Evolutionary conservation across 1,140 invertebrate genomes (phyloP), one percentile per base, ranked within the genome.

Genomic region (Scaptomyza montana): DNA sequence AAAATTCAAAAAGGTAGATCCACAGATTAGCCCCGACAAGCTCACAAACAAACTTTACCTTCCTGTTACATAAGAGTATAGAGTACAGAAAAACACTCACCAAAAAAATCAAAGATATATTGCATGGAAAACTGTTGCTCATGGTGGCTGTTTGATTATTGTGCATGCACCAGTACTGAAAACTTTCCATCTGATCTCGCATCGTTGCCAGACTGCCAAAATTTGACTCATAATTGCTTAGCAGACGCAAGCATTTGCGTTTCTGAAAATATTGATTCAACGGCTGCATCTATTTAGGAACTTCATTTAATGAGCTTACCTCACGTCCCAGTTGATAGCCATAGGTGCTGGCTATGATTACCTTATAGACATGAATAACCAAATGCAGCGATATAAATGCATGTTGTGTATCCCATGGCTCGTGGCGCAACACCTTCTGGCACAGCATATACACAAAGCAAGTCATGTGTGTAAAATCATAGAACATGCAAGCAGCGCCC

Each of bases 91-190:
- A 6, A 3, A 13, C 1, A n/a, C 41, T 60, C 60, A 90, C 89
- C 81, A 86, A 9, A 50, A 75, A 89, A 21, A 86, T 71, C 21
- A 89, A 36, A 6, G 59, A 68, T 13, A 80, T 33, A 72, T 77
- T 79, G 12, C 75, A 77, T 10, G 13, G 10, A 1, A 68, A 56
- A 8, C 28, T 77, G 13, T 25, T 75, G 12, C 89, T 85, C 19
- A 91, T 55, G 25, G 54, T 53, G 2, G 77, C 62, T 13, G 41
- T 33, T 4, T 80, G 72, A 2, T 64, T 73, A 13, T 91, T 89
- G 21, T 91, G 89, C 70, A 89, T 86, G 12, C 63, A 64, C 89
- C 89, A 91, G 49, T 90, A 79, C 33, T 80, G 79, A n/a, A 89
- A 87, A 25, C 64, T 46, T 13, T 77, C 72, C 1, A 85, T 49